Percentiles rank a stretch among this genome's conserved stretches.
These are phyloP conservation scores for Podarcis siculus DNA, from an alignment of 2,797 vertebrate species.

Conservation along the genomic window DNA sequence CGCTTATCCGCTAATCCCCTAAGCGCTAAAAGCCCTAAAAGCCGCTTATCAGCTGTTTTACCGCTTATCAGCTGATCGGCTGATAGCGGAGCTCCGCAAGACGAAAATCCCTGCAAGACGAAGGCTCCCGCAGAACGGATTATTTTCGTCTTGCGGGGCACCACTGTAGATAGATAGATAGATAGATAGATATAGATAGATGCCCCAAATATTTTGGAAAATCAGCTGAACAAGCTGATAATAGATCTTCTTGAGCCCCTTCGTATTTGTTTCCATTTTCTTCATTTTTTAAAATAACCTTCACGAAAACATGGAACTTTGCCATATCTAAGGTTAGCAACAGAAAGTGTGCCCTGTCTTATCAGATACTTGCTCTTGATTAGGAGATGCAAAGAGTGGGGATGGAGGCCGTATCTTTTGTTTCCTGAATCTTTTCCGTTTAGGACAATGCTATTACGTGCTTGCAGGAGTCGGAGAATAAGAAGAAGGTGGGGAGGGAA, in stretches of 20 bases:
- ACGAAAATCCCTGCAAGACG: too few species aligned
- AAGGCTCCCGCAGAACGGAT: too few species aligned
- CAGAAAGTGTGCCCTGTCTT: background rate
- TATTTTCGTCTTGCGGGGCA: too few species aligned
- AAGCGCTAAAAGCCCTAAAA: too few species aligned
- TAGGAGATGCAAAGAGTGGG: background rate
- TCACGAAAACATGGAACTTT: background rate
- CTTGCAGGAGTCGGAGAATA: background rate
- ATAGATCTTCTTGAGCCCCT: background rate
- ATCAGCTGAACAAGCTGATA: background rate
- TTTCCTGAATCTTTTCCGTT: slow-evolving; percentile 8
- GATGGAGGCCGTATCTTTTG: background rate
- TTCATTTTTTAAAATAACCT: background rate
- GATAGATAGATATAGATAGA: too few species aligned
- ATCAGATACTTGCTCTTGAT: background rate
- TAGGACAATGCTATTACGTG: slow-evolving; percentile 7
- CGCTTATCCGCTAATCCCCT: too few species aligned
- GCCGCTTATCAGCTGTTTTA: too few species aligned
- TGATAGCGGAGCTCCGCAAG: too few species aligned
- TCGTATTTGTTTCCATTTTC: background rate
- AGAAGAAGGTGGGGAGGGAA: too few species aligned
- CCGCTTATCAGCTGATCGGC: too few species aligned
- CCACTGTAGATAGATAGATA: too few species aligned
- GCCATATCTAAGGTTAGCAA: background rate
- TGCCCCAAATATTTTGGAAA: background rate